Evolutionary conservation across 2,797 vertebrate genomes (phyloP), one percentile per base, ranked within the genome.

Genomic region (Tapera naevia): DNA sequence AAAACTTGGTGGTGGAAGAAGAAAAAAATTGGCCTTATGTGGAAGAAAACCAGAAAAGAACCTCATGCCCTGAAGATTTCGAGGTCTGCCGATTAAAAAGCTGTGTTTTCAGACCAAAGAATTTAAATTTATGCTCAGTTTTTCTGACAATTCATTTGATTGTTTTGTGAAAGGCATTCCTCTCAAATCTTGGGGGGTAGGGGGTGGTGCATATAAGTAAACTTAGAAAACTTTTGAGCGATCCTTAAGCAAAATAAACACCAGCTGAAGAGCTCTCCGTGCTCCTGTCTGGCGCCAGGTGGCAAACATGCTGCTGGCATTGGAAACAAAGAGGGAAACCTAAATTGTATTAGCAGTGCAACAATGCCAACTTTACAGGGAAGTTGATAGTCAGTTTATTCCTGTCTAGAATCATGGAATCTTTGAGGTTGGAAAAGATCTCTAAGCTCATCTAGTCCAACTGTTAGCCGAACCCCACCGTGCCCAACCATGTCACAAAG

Each of bases 291-390:
- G 67, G 74, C 93, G 61, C 87, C 82, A 93, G 93, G 84, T 84
- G 94, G 91, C 93, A 91, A 50, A 37, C 15, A 13, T 19, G 80
- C 54, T 45, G 30, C 66, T 17, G 45, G 45, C 18, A 19, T 46
- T 46, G 17, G 45, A 46, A 43, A 16, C 41, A 43, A n/a, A n/a
- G n/a, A n/a, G 41, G 16, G 11, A 43, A 43, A 43, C 41, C 14
- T 0, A 0, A 46, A 16, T 37, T 43, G 2, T 16, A 11, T 18
- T 14, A 74, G 53, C 39, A 24, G 17, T 17, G 46, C 0, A 1
- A 25, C 37, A 65, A 41, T 27, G 24, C 27, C 43, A 54, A 2
- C 39, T 64, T 88, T 51, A 48, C 13, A 8, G 53, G 78, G 73
- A 71, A 92, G 30, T 62, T 41, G 16, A 60, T 48, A 60, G 48